phyloP scores from a whole-genome alignment of 1,140 invertebrate genomes.

The Thaumetopoea pityocampa region DNA sequence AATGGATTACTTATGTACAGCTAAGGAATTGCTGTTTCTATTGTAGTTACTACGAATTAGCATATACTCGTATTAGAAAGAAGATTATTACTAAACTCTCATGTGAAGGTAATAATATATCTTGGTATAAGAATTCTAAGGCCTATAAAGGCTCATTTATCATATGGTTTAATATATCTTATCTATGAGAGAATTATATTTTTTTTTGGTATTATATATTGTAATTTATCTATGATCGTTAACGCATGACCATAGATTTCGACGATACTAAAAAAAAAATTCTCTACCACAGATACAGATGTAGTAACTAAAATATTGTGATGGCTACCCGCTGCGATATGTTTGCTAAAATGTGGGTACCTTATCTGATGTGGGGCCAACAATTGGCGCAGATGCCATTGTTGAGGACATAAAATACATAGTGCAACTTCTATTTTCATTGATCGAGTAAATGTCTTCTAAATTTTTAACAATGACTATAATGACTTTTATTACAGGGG shows the following conservation, averaged over 20 bases:
- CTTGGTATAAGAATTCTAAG: too few species aligned
- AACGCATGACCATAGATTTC: constrained; percentile 16
- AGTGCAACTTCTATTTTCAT: constrained; percentile 19
- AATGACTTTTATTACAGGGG: constrained; percentile 30
- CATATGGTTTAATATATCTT: too few species aligned
- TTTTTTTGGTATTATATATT: too few species aligned
- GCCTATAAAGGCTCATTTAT: too few species aligned
- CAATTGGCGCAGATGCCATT: constrained; percentile 38
- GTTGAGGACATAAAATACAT: constrained; percentile 12
- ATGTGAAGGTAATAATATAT: too few species aligned
- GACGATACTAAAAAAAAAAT: constrained; percentile 26
- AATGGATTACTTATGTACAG: too few species aligned
- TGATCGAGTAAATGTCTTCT: constrained; percentile 5
- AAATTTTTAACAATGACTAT: constrained; percentile 24
- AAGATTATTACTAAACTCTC: too few species aligned
- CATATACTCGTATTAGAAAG: too few species aligned
- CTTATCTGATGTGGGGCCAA: constrained; percentile 58
- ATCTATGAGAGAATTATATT: too few species aligned
- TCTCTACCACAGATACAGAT: constrained; percentile 45
- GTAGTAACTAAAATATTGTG: constrained; percentile 71
- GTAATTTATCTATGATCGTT: constrained; percentile 3
- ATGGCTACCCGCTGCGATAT: constrained; percentile 63
- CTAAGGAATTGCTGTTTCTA: too few species aligned
- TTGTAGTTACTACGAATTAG: too few species aligned
- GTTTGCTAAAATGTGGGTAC: constrained; percentile 71